Base-by-base conservation (phyloP, 2,888 invertebrate genomes). In the Apoderus coryli region DNA sequence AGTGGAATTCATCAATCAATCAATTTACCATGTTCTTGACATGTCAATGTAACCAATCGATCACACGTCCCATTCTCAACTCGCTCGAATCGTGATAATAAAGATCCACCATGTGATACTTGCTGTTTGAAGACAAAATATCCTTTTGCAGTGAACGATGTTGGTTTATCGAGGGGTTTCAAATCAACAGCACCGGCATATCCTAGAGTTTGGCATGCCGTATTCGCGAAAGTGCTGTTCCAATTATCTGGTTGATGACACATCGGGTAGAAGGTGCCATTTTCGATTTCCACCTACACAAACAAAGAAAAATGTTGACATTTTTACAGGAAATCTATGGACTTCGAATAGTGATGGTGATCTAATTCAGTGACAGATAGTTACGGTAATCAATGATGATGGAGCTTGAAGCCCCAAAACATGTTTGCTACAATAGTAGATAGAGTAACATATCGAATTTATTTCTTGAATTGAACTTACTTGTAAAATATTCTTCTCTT, bases 241-340 rank as follows among this genome's bases (percentile, higher is more conserved):
- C 70, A 71, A 26, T 55, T 54, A 28, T 65, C 64, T 11, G 61
- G 57, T 42, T 67, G 65, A 10, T 61, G 56, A 43, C 71, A 72
- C 5, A 71, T 56, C 2, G 61, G 54, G 11, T 52, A 48, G 51
- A 61, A 60, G 10, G 52, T 50, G 33, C 45, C 44, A 32, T 56
- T 53, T 22, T 27, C 35, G 10, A 32, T 33, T 33, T 39, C 41
- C 11, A 52, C 30, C 47, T 50, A 32, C 4, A 32, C 27, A 30
- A 22, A 40, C n/a, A n/a, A n/a, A n/a, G n/a, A n/a, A n/a, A n/a
- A n/a, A n/a, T n/a, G n/a, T n/a, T n/a, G n/a, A n/a, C n/a, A n/a
- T n/a, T n/a, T n/a, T n/a, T n/a, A n/a, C n/a, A n/a, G n/a, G n/a
- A n/a, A n/a, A n/a, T n/a, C n/a, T n/a, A n/a, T n/a, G n/a, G n/a